A percentile compares a stretch with the other conserved stretches of the same genome.
These are phyloP conservation scores for Pluvialis apricaria DNA, from an alignment of 2,113 vertebrate genomes.

Conservation along the genomic window DNA sequence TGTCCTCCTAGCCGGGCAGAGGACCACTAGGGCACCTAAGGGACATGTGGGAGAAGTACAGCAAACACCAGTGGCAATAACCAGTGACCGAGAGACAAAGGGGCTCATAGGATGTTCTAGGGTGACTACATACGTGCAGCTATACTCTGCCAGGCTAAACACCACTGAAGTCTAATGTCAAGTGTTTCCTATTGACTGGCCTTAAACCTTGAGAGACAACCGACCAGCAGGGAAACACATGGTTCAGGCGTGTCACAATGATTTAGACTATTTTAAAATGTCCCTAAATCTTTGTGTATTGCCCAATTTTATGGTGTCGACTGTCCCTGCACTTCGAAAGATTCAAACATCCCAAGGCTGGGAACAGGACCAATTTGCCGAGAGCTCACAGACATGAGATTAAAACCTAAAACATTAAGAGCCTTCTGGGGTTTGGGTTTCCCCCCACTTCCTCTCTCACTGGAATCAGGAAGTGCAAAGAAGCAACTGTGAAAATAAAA, in stretches of 20 bases:
- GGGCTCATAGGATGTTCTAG: background rate
- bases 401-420: constrained; percentile 15
- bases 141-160: background rate
- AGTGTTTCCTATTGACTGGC: background rate
- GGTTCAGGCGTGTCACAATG: background rate
- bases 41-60: background rate
- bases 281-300: background rate
- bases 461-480: constrained; percentile 33
- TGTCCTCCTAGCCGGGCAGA: background rate
- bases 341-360: background rate
- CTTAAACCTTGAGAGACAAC: background rate
- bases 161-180: background rate
- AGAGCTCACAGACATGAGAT: background rate
- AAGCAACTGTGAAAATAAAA: constrained; percentile 37
- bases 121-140: background rate
- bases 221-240: background rate
- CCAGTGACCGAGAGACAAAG: background rate
- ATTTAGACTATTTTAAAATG: background rate
- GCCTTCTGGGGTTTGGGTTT: constrained; percentile 36
- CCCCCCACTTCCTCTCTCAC: background rate
- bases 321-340: background rate
- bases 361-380: background rate
- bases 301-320: background rate
- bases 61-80: background rate
- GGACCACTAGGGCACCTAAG: accelerated